Conservation (phyloP, 2,888 invertebrate species). For the Pecten maximus region DNA sequence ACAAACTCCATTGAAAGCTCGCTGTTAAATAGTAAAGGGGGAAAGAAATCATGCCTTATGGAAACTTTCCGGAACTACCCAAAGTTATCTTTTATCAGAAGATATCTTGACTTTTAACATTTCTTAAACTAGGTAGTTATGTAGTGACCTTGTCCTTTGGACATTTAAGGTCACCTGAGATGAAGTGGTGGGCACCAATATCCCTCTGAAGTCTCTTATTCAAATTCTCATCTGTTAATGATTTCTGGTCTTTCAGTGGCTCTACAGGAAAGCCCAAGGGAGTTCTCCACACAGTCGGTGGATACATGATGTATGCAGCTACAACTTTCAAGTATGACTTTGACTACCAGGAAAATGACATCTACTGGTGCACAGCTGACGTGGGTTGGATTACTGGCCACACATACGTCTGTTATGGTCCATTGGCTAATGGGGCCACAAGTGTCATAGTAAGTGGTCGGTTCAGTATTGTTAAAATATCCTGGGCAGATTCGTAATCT, state of each 20-base stretch:
- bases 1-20: too few relatives aligned
- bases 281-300: constrained; percentile 96
- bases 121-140: too few relatives aligned
- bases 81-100: too few relatives aligned
- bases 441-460: constrained; percentile 91
- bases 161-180: too few relatives aligned
- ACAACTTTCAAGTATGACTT: constrained; percentile 97
- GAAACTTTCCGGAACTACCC: too few relatives aligned
- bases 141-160: too few relatives aligned
- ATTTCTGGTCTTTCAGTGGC: constrained; percentile 84
- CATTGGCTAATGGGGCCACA: constrained; percentile 95
- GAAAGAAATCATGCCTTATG: too few relatives aligned
- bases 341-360: constrained; percentile 85
- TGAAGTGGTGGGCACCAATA: neutral
- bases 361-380: constrained; percentile 83
- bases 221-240: neutral
- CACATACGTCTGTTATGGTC: constrained; percentile 91
- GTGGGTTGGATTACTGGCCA: constrained; percentile 88
- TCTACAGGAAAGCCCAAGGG: constrained; percentile 99
- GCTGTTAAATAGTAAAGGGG: too few relatives aligned
- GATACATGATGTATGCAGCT: constrained; percentile 96
- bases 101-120: too few relatives aligned
- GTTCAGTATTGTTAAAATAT: neutral
- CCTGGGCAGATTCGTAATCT: neutral
- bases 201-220: neutral